Evolutionary conservation across 2,888 invertebrate species (phyloP), one percentile per base, ranked within the genome.

Genomic region (Platynereis dumerilii): DNA sequence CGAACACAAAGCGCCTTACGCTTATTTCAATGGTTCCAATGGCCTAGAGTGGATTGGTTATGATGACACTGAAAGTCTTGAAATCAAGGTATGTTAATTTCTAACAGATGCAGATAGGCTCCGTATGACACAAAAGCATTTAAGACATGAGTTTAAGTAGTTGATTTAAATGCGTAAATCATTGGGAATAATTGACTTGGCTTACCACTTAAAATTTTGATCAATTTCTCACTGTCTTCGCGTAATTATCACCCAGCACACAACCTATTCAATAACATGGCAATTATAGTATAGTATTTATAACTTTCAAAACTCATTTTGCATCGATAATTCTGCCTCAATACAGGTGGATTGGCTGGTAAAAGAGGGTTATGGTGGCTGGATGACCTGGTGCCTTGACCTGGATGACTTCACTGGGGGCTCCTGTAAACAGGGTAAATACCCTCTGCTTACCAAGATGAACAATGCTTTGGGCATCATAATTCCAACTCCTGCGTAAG

Each of bases 261-360:
- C n/a, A n/a, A n/a, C n/a, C n/a, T n/a, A n/a, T n/a, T n/a, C n/a
- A n/a, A n/a, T n/a, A n/a, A n/a, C n/a, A n/a, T n/a, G n/a, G n/a
- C n/a, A n/a, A n/a, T n/a, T n/a, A n/a, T n/a, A n/a, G n/a, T n/a
- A n/a, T n/a, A n/a, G n/a, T n/a, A n/a, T n/a, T n/a, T n/a, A n/a
- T n/a, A n/a, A n/a, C n/a, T n/a, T n/a, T n/a, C n/a, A n/a, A n/a
- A n/a, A n/a, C n/a, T n/a, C n/a, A n/a, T n/a, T n/a, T n/a, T n/a
- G n/a, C n/a, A n/a, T n/a, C n/a, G n/a, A n/a, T n/a, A n/a, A n/a
- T n/a, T n/a, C n/a, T n/a, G n/a, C 34, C 34, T 34, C 34, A 7
- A n/a, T 34, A 3, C 78, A 87, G 85, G 90, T 89, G 0, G 89
- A 92, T 75, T 90, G 90, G 76, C 89, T 94, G 42, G 88, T 91